Conservation (phyloP, 1,140 invertebrate genomes). For the Drosophila fuyamai region DNA sequence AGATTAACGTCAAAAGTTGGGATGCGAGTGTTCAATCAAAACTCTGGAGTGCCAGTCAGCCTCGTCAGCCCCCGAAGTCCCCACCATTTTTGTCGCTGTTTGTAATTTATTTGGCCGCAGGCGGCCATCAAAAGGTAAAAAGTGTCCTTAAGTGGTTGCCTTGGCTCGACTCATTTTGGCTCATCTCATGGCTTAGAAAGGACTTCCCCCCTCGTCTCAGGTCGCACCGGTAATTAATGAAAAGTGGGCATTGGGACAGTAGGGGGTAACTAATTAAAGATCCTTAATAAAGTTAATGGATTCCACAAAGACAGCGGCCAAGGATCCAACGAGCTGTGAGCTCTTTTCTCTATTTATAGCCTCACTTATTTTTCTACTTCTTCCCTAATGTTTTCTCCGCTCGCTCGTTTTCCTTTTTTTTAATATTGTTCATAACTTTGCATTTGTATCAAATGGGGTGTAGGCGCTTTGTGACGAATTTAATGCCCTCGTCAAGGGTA, state of each 20-base stretch:
- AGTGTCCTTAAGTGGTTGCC: conserved; percentile 54
- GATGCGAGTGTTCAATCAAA: conserved; percentile 78
- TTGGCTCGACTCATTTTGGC: conserved; percentile 25
- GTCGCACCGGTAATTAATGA: conserved; percentile 72
- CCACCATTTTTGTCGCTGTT: conserved; percentile 53
- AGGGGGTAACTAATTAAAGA: conserved; percentile 73
- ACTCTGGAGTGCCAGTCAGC: conserved; percentile 25
- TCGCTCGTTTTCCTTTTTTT: background rate
- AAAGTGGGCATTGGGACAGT: conserved; percentile 62
- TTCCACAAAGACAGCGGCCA: conserved; percentile 21
- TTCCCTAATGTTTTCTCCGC: conserved; percentile 19
- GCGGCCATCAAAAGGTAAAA: conserved; percentile 75
- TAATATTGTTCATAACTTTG: conserved; percentile 27
- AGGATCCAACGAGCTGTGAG: conserved; percentile 59
- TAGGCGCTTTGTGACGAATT: background rate
- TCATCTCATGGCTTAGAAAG: conserved; percentile 49
- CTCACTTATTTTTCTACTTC: conserved; percentile 27
- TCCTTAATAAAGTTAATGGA: conserved; percentile 79
- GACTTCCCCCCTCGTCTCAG: conserved; percentile 32
- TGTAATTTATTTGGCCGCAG: conserved; percentile 61
- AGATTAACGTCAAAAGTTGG: conserved; percentile 80
- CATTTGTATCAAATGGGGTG: conserved; percentile 29
- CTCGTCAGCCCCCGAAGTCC: background rate
- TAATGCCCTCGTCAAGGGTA: conserved; percentile 17
- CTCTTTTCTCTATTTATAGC: conserved; percentile 52